Evolutionary conservation across 2,888 invertebrate genomes (phyloP).

Genomic region (Drosophila sordidapex): DNA sequence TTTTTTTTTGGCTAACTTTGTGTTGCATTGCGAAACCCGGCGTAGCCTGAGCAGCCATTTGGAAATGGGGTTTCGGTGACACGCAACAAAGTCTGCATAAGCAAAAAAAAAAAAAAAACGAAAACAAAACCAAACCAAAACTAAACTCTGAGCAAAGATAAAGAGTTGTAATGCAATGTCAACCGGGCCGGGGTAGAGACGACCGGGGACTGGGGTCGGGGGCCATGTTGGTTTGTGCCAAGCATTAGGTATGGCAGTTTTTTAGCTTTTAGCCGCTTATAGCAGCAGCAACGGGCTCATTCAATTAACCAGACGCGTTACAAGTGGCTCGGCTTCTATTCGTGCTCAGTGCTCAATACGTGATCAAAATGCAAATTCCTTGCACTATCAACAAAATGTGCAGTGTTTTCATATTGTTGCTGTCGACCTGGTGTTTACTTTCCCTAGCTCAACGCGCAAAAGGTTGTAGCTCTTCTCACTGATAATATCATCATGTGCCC

Average conservation of each 20-base stretch:
- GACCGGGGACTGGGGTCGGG: constrained; percentile 8
- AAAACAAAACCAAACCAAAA: constrained; percentile 4
- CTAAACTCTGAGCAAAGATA: constrained; percentile 3
- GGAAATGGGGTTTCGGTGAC: constrained; percentile 66
- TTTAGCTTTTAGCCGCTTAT: constrained; percentile 43
- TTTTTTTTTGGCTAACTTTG: constrained; percentile 24
- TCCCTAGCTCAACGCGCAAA: constrained; percentile 53
- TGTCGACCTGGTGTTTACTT: constrained; percentile 50
- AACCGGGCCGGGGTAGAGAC: constrained; percentile 30
- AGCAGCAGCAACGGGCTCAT: constrained; percentile 55
- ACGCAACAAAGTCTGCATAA: constrained; percentile 54
- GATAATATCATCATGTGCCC: constrained; percentile 29
- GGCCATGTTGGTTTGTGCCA: constrained; percentile 14
- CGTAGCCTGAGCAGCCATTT: constrained; percentile 43
- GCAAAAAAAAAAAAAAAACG: constrained; percentile 29
- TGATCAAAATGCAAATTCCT: constrained; percentile 56
- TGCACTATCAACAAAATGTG: constrained; percentile 39
- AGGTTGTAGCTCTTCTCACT: constrained; percentile 49
- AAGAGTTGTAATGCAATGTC: constrained; percentile 50
- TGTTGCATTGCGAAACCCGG: constrained; percentile 31
- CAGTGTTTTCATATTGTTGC: constrained; percentile 32
- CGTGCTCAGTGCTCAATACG: constrained; percentile 35
- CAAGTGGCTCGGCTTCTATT: constrained; percentile 46
- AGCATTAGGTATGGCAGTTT: constrained; percentile 14
- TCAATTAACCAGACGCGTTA: constrained; percentile 69